Base-by-base conservation (phyloP, 2,113 vertebrate species). In the Gymnocephalus cernua region DNA sequence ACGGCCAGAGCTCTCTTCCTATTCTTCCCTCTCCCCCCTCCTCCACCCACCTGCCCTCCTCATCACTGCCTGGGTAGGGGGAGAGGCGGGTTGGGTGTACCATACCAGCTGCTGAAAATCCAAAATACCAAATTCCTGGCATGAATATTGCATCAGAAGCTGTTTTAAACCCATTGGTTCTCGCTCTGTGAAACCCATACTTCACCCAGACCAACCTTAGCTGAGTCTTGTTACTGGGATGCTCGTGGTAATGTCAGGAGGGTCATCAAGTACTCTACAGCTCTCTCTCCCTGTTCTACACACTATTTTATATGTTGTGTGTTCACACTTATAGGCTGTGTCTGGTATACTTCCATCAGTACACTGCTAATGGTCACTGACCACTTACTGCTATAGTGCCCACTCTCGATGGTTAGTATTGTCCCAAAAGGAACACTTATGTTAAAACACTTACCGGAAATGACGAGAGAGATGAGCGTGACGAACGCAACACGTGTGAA, bases 71-170 rank as follows among this genome's bases (percentile, higher is more conserved):
- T 23, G 67, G 18, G 50, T 41, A 50, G 23, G 48, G 48, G 64
- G 67, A 41, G 38, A 41, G 38, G 32, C 0, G 8, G 29, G 32
- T 10, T 1, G 29, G 32, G 13, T 1, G 29, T 1, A 13, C 1
- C 25, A 2, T 25, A 51, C 68, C 80, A 85, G 84, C 76, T 85
- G 87, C 59, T 86, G 56, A 62, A 87, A 83, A 71, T 48, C 53
- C 59, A 73, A 89, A 91, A 87, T 84, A 74, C 53, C 78, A 77
- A 64, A 85, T 62, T 74, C 18, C 27, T 81, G 73, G 80, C 66
- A 88, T 89, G 78, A 89, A 93, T 90, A 73, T 88, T 90, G 58
- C 68, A 89, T 90, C 58, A 78, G 56, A 72, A 54, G 18, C 14
- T 77, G 38, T 67, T 82, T 67, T 32, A 53, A 80, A 74, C 47